Evolutionary conservation across 2,888 invertebrate species (phyloP).

Genomic region (Machimus rusticus): DNA sequence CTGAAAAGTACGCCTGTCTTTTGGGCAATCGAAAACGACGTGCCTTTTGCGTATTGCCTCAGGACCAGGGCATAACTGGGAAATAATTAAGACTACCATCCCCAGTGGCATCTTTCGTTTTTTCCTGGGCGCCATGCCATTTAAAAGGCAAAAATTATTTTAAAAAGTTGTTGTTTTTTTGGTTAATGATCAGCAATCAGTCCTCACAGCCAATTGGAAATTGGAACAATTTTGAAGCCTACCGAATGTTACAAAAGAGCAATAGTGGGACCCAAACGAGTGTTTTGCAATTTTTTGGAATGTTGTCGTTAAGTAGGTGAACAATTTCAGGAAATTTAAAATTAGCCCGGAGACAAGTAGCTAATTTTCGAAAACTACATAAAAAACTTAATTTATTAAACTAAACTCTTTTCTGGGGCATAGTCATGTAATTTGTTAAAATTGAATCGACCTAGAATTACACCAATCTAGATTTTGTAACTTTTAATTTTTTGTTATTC

Average conservation of each 20-base stretch:
- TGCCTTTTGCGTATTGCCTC: not conserved
- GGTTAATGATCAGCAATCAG: not conserved
- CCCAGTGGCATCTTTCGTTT: not conserved
- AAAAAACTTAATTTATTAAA: no score
- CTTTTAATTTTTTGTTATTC: no score
- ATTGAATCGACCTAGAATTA: no score
- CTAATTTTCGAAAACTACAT: not conserved
- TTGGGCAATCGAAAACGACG: not conserved
- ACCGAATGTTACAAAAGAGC: not conserved
- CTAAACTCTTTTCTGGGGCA: no score
- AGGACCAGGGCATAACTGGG: not conserved
- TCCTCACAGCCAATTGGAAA: not conserved
- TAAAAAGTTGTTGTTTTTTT: not conserved
- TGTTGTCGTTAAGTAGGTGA: not conserved
- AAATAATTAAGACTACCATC: not conserved
- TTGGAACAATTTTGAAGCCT: not conserved
- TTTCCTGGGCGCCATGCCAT: not conserved
- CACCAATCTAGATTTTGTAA: no score
- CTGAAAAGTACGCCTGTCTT: not conserved
- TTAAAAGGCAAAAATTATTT: not conserved
- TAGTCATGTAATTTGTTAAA: no score
- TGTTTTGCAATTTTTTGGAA: not conserved
- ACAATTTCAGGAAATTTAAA: not conserved
- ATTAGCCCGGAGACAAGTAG: not conserved
- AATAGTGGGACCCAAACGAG: not conserved